These are phyloP conservation scores for Dipus sagitta DNA, from an alignment of 2,797 vertebrate genomes.

Conservation along the genomic window DNA sequence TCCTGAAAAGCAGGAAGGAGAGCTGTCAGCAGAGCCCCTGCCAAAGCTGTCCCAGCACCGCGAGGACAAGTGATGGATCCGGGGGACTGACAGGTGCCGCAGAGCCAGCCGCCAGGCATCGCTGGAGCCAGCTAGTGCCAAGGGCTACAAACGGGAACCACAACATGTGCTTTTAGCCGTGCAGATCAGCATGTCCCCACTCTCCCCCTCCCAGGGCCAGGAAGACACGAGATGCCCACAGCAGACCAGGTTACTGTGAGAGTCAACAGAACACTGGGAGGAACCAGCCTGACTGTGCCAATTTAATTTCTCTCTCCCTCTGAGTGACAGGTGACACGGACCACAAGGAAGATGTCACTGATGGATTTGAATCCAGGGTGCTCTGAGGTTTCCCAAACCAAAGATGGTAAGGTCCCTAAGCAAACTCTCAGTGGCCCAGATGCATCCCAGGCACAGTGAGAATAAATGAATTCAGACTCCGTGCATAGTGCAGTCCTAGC, in stretches of 20 bases:
- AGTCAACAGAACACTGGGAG: fast-evolving
- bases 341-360: neutral
- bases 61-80: neutral
- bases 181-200: neutral
- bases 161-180: neutral
- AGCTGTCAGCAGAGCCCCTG: neutral
- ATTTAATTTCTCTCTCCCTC: neutral
- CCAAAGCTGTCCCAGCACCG: neutral
- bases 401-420: constrained; percentile 48
- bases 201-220: neutral
- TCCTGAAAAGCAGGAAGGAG: neutral
- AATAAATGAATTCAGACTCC: neutral
- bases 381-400: constrained; percentile 23
- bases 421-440: neutral
- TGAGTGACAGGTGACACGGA: neutral
- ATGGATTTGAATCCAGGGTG: neutral
- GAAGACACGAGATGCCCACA: too few species aligned
- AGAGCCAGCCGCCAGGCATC: neutral
- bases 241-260: neutral
- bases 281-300: neutral
- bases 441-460: neutral
- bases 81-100: neutral
- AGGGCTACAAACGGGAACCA: neutral
- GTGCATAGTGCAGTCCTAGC: neutral
- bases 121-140: neutral